A percentile compares a stretch with the other conserved stretches of the same genome.
phyloP scores from a whole-genome alignment of 2,888 invertebrate genomes.

The Podabrus alpinus region DNA sequence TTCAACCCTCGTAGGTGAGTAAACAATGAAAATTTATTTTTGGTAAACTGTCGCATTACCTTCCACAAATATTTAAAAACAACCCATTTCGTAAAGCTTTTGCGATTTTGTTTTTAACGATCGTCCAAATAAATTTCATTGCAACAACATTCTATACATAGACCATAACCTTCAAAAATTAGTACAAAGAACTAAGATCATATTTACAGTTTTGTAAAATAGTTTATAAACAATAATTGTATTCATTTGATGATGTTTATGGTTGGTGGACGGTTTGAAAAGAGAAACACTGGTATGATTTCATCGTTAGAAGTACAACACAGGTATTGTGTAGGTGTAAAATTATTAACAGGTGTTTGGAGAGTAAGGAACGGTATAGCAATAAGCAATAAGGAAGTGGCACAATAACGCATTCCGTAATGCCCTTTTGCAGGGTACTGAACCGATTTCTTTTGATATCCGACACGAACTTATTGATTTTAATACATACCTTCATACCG shows the following conservation, averaged over 20 bases:
- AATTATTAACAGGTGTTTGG: conserved; percentile 32
- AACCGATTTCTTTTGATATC: conserved; percentile 30
- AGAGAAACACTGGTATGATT: conserved; percentile 17
- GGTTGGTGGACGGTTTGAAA: conserved; percentile 7
- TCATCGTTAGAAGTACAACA: conserved; percentile 8
- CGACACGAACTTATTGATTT: conserved; percentile 17
- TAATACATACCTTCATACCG: not conserved
- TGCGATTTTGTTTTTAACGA: not conserved
- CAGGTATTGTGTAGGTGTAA: conserved; percentile 21
- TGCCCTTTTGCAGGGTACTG: conserved; percentile 29
- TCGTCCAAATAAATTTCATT: not conserved
- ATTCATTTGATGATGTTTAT: conserved; percentile 19
- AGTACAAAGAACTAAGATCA: too few species aligned
- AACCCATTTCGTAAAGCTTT: not conserved
- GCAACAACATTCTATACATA: not conserved
- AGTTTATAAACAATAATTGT: conserved; percentile 2
- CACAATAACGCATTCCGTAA: conserved; percentile 31
- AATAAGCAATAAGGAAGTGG: conserved; percentile 31
- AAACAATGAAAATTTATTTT: conserved; percentile 9
- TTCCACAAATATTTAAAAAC: not conserved
- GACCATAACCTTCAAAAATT: not conserved
- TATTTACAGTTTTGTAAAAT: not conserved
- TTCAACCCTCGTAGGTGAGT: conserved; percentile 16
- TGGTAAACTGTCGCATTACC: not conserved
- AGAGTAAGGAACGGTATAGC: conserved; percentile 17